Evolutionary conservation across 2,797 vertebrate genomes (phyloP), one percentile per base, ranked within the genome.

Genomic region (Leptodactylus fallax): DNA sequence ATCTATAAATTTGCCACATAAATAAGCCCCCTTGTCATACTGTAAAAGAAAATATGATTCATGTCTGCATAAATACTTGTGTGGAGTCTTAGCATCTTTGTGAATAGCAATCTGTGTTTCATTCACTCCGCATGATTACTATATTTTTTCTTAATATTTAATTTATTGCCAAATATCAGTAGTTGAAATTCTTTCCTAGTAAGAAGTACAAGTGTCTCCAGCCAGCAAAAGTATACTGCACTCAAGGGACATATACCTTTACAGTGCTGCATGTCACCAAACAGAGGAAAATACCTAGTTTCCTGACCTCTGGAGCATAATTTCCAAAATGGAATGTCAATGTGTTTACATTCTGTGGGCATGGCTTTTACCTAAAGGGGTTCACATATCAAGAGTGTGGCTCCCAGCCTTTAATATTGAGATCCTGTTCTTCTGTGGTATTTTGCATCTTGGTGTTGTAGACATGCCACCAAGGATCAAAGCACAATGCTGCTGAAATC

Each of bases 381-480:
- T 90, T 91, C 91, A 92, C 87, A 86, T 94, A 93, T 93, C 82
- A 74, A 93, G 92, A 93, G 90, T 91, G 90, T 91, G 88, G 87
- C 93, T 93, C 92, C 92, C 93, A 92, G 92, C 92, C 92, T 93
- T 94, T 94, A 94, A 94, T 94, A 95, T 94, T 95, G 91, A 93
- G 93, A 94, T 94, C 94, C 93, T 93, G 90, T 92, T 94, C 85
- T 91, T 90, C 95, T 95, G 95, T 93, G 95, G 95, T 96, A 96
- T 96, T 96, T 96, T 95, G 93, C 94, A 0, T 95, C 92, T 93
- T 92, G 93, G 94, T 95, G 95, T 93, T 94, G 94, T 95, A 94
- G 96, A 95, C 93, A 93, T 93, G 94, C 95, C 94, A 95, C 93
- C 89, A 89, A 93, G 95, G 95, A 96, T 97, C 96, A 97, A 96